phyloP scores from a whole-genome alignment of 53 echinoderm and acorn worm species.

The Antedon mediterranea region DNA sequence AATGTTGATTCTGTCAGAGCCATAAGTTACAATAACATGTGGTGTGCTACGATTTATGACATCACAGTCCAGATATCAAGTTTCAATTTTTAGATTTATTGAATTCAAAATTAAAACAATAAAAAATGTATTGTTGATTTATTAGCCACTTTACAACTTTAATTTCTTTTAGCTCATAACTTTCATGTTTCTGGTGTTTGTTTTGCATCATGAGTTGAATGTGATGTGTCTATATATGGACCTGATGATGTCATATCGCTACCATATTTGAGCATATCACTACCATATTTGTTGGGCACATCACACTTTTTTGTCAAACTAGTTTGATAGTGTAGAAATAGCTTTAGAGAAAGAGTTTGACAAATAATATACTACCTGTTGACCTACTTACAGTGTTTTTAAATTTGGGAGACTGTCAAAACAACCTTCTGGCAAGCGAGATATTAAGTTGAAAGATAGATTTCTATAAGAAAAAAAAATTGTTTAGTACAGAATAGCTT shows the following conservation, averaged over 20 bases:
- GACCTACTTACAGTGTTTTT: conserved; percentile 56
- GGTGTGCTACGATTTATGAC: background rate
- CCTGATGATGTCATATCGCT: too few relatives aligned
- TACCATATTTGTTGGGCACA: too few relatives aligned
- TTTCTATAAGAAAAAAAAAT: conserved; percentile 21
- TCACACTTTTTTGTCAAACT: too few relatives aligned
- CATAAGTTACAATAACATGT: background rate
- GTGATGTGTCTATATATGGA: too few relatives aligned
- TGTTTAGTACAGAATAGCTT: background rate
- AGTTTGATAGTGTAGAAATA: too few relatives aligned
- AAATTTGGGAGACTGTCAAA: conserved; percentile 50
- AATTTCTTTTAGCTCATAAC: background rate
- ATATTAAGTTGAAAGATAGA: conserved; percentile 62
- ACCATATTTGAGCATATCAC: too few relatives aligned
- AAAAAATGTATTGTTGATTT: background rate
- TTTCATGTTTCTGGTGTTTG: too few relatives aligned
- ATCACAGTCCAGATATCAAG: background rate
- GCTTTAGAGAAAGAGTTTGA: too few relatives aligned
- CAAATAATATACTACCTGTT: too few relatives aligned
- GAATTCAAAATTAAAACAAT: background rate
- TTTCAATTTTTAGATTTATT: background rate
- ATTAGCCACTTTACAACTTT: background rate
- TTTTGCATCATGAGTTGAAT: too few relatives aligned
- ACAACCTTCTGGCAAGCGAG: conserved; percentile 41
- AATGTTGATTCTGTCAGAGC: too few relatives aligned